A percentile compares a stretch with the other conserved stretches of the same genome.
Conservation (phyloP, 2,888 invertebrate species). For the Baronia brevicornis region DNA sequence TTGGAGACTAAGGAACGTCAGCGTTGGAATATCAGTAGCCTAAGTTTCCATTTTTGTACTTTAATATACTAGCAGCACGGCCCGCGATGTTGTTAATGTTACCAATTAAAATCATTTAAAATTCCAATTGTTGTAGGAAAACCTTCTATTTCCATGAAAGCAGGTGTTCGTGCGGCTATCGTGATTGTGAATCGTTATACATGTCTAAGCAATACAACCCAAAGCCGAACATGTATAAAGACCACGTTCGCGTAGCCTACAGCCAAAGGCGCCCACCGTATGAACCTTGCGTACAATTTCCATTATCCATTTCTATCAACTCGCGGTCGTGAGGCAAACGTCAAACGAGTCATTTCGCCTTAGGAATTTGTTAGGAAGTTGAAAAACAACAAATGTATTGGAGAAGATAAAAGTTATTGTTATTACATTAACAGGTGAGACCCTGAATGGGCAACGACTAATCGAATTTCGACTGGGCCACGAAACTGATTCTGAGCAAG, state of each 20-base stretch:
- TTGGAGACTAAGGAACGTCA: too few species aligned
- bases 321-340: constrained; percentile 11
- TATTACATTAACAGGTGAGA: constrained; percentile 78
- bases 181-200: constrained; percentile 37
- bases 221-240: constrained; percentile 31
- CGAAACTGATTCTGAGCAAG: constrained; percentile 72
- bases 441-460: constrained; percentile 88
- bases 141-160: constrained; percentile 18
- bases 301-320: not conserved
- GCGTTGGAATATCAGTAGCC: too few species aligned
- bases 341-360: constrained; percentile 51
- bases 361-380: constrained; percentile 37
- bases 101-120: too few species aligned
- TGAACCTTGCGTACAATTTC: constrained; percentile 34
- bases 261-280: constrained; percentile 61
- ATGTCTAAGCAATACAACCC: constrained; percentile 23
- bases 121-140: too few species aligned
- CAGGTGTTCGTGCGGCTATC: constrained; percentile 47
- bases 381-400: constrained; percentile 20
- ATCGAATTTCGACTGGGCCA: constrained; percentile 88
- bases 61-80: too few species aligned
- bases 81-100: too few species aligned
- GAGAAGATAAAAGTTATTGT: not conserved
- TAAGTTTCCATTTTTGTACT: too few species aligned
- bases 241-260: constrained; percentile 51